Base-by-base conservation (phyloP, 2,888 invertebrate genomes). In the Pristionchus arcanus region DNA sequence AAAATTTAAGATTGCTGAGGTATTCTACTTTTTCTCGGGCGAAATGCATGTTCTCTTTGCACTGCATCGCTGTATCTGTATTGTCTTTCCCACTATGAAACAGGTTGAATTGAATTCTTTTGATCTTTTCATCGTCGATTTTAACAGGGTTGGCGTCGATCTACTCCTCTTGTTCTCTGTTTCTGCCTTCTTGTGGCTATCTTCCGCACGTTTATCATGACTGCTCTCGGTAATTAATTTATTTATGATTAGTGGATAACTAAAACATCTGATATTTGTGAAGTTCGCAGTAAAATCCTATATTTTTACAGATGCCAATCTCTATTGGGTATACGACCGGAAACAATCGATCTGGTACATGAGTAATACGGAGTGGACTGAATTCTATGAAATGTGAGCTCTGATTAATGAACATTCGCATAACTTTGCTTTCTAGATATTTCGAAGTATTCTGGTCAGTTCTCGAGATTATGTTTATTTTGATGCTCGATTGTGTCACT, bases 321-420 rank as follows among this genome's bases (percentile, higher is more conserved):
- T 66, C 34, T 74, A 74, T 37, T 74, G 74, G 74, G 66, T 66
- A 28, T 74, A 74, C 34, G 74, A 74, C 13, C 1, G 74, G 21
- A 15, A 74, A 28, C 31, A 31, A 34, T 74, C 74, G 21, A 34
- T 74, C 34, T 74, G 74, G 74, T 74, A 19, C 37, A 74, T 37
- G 31, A 74, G n/a, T 19, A 37, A 74, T 15, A 37, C 74, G 37
- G 74, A 74, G 31, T 74, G 74, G 74, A 74, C 74, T 11, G 34
- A 74, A 15, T 74, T 74, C 74, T 74, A 74, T 37, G 74, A 74
- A 31, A 37, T 74, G 74, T 74, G 28, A 66, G 19, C n/a, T 74
- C 3, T 4, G 19, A 28, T 34, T 2, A 15, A 16, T 31, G 31
- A n/a, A 3, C 34, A 34, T 15, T 37, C 21, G 13, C 15, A 16